Evolutionary conservation across 2,797 vertebrate genomes (phyloP).

Genomic region (Alouatta caraya): DNA sequence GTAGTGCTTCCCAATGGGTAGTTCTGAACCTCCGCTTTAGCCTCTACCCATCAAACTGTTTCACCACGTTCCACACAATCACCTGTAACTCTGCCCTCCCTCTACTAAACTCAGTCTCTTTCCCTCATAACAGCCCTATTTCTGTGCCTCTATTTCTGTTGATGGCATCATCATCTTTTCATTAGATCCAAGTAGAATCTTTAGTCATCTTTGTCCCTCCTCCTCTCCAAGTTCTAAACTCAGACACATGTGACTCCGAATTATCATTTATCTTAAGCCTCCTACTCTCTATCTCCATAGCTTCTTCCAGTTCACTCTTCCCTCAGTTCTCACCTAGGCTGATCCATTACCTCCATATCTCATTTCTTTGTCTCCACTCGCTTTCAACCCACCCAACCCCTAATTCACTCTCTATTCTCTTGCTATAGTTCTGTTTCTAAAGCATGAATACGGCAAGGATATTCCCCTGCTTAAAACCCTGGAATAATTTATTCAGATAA

Average conservation of each 20-base stretch:
- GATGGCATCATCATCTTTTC: neutral
- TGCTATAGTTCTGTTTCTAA: neutral
- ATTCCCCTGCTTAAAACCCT: neutral
- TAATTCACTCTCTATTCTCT: neutral
- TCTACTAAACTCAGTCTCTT: neutral
- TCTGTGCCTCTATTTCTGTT: neutral
- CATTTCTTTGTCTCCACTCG: neutral
- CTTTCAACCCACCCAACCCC: neutral
- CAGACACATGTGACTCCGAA: neutral
- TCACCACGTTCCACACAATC: neutral
- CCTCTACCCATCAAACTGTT: neutral
- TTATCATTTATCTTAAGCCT: neutral
- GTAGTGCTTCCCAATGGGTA: neutral
- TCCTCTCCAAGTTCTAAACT: neutral
- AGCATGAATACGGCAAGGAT: neutral
- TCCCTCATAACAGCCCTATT: neutral
- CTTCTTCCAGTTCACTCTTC: neutral
- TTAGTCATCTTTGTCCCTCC: neutral
- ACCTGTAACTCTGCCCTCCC: neutral
- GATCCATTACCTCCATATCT: neutral
- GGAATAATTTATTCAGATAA: slow-evolving; percentile 1
- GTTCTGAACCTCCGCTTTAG: neutral
- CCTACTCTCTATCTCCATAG: neutral
- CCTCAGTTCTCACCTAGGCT: neutral
- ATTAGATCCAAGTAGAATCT: slow-evolving; percentile 18